Percentiles rank a stretch among this genome's conserved stretches.
phyloP scores from a whole-genome alignment of 2,888 invertebrate genomes.

The Xanthorhoe spadicearia region DNA sequence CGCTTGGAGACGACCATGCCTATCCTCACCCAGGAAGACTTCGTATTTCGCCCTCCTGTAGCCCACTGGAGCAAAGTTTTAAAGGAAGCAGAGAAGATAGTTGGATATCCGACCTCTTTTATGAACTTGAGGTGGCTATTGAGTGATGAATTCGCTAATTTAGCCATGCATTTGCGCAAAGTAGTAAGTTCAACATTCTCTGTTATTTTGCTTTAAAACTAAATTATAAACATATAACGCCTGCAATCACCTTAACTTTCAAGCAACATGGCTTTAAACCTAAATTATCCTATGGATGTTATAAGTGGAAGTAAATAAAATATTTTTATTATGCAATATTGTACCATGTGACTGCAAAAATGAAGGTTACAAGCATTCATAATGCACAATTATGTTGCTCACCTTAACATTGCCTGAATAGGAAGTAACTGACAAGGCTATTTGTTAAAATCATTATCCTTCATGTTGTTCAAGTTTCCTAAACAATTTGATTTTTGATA shows the following conservation, averaged over 20 bases:
- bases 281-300: background rate
- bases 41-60: conserved; percentile 74
- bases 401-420: conserved; percentile 30
- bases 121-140: conserved; percentile 85
- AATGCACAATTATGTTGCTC: conserved; percentile 16
- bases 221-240: background rate
- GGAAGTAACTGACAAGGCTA: conserved; percentile 27
- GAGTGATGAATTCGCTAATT: conserved; percentile 86
- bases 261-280: too few species aligned
- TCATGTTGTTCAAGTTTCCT: background rate
- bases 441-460: conserved; percentile 1
- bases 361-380: conserved; percentile 23
- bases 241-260: too few species aligned
- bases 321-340: conserved; percentile 28
- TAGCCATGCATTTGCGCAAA: conserved; percentile 79
- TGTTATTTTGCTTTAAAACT: background rate
- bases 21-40: conserved; percentile 75
- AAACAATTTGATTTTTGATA: too few species aligned
- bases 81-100: conserved; percentile 76
- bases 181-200: conserved; percentile 56
- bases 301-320: background rate
- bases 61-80: conserved; percentile 77
- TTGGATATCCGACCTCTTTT: conserved; percentile 85
- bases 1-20: conserved; percentile 73
- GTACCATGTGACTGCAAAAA: conserved; percentile 26